Evolutionary conservation across 1,140 invertebrate genomes (phyloP).

Genomic region (Proctacanthus coquilletti): DNA sequence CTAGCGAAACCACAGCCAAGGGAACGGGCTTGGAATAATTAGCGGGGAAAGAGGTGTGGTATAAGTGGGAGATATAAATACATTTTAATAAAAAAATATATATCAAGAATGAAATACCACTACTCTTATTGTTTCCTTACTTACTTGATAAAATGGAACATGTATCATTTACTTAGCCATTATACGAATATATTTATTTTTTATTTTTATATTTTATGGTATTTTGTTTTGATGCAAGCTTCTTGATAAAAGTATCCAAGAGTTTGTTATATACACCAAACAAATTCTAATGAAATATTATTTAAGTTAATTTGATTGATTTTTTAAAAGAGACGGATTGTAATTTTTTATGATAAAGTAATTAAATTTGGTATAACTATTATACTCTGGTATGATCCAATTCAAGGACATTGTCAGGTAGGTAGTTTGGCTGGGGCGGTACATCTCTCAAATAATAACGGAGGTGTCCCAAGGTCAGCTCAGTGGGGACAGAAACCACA

Average conservation of each 20-base stretch:
- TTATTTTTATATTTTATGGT: conserved; percentile 15
- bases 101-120: conserved; percentile 43
- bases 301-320: conserved; percentile 3
- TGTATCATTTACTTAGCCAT: conserved; percentile 13
- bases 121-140: conserved; percentile 41
- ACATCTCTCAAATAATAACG: conserved; percentile 68
- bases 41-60: conserved; percentile 39
- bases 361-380: conserved; percentile 15
- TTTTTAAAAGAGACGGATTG: too few species aligned
- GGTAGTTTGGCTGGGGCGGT: too few species aligned
- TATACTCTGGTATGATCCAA: conserved; percentile 28
- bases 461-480: conserved; percentile 74
- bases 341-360: too few species aligned
- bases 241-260: conserved; percentile 11
- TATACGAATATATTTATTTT: conserved; percentile 11
- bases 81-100: conserved; percentile 8
- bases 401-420: conserved; percentile 52
- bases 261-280: conserved; percentile 13
- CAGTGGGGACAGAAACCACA: conserved; percentile 72
- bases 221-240: conserved; percentile 12
- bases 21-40: too few species aligned
- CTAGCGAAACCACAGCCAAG: too few species aligned
- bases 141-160: conserved; percentile 38
- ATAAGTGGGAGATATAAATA: conserved; percentile 35
- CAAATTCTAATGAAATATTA: conserved; percentile 4